Percentiles rank a stretch among this genome's conserved stretches.
Conservation (phyloP, 2,797 vertebrate genomes). For the Phalloptychus januarius region DNA sequence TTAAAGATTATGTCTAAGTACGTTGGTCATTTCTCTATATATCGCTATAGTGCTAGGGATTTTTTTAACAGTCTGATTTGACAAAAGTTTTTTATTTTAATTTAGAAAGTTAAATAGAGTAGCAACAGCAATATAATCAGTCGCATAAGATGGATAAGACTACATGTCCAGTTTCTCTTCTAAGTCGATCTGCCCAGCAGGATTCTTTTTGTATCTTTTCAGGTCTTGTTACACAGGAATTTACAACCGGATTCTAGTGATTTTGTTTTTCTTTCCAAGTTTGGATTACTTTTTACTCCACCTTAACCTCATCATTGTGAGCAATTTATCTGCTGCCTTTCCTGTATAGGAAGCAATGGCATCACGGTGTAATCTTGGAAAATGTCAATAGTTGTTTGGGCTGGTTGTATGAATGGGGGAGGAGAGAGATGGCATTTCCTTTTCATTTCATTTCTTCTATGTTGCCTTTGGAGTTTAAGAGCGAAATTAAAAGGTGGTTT, state of each 20-base stretch:
- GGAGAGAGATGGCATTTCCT: neutral
- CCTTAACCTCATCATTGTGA: neutral
- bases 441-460: neutral
- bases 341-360: neutral
- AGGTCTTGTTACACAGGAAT: neutral
- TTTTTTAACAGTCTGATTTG: neutral
- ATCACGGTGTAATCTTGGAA: neutral
- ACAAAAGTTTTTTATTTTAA: neutral
- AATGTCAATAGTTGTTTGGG: neutral
- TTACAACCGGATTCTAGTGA: neutral
- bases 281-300: neutral
- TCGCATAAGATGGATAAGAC: neutral
- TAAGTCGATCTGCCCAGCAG: neutral
- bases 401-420: neutral
- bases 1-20: neutral
- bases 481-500: neutral
- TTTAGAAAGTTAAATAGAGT: neutral
- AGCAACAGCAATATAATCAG: neutral
- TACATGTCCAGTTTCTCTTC: neutral
- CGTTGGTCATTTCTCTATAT: neutral
- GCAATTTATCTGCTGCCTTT: neutral
- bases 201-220: neutral
- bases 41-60: neutral
- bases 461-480: neutral
- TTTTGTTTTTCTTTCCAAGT: neutral